These are phyloP conservation scores for Linepithema humile DNA, from an alignment of 1,140 invertebrate species.

Conservation along the genomic window DNA sequence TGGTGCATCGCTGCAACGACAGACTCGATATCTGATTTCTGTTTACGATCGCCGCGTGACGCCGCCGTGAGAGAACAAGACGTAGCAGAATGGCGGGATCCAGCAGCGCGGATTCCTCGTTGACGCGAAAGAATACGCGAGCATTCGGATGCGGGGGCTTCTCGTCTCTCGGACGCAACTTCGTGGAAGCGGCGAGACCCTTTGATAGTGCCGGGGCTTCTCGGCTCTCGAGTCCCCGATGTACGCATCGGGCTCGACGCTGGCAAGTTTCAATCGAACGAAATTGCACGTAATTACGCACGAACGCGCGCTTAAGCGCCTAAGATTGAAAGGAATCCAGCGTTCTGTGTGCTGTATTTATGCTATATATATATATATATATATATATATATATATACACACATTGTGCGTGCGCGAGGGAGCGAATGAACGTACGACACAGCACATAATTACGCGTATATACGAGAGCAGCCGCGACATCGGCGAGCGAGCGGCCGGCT, in stretches of 20 bases:
- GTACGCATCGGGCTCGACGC: not conserved
- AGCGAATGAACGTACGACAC: slow-evolving; percentile 11
- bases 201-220: slow-evolving; percentile 61
- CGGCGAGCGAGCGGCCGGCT: slow-evolving; percentile 29
- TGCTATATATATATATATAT: not conserved
- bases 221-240: slow-evolving; percentile 21
- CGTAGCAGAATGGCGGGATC: not conserved
- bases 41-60: slow-evolving; percentile 15
- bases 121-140: slow-evolving; percentile 20
- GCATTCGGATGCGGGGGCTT: slow-evolving; percentile 6
- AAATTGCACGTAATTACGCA: slow-evolving; percentile 77
- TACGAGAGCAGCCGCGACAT: slow-evolving; percentile 66
- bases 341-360: slow-evolving; percentile 9
- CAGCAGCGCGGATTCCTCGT: slow-evolving; percentile 40
- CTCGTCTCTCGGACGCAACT: slow-evolving; percentile 34
- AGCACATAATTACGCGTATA: slow-evolving; percentile 73
- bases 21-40: slow-evolving; percentile 4
- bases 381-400: not conserved
- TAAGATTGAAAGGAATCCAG: slow-evolving; percentile 75
- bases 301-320: slow-evolving; percentile 63
- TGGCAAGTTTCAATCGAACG: slow-evolving; percentile 72
- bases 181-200: slow-evolving; percentile 59
- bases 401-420: slow-evolving; percentile 54
- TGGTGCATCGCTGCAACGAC: not conserved
- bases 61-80: not conserved